Evolutionary conservation across 2,888 invertebrate genomes (phyloP).

Genomic region (Adela reaumurella): DNA sequence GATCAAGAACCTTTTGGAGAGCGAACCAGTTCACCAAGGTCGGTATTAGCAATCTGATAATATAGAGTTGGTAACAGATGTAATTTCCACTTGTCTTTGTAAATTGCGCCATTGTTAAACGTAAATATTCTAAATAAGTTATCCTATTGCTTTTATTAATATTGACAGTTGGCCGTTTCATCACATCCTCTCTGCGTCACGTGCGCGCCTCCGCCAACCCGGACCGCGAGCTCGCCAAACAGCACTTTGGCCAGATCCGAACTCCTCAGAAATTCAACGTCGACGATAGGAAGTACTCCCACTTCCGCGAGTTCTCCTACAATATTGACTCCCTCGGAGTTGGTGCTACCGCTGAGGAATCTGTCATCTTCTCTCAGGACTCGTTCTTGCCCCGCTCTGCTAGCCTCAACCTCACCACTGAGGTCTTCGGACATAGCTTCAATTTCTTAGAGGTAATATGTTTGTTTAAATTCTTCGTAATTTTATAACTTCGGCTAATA

Average conservation of each 20-base stretch:
- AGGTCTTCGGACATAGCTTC: conserved; percentile 73
- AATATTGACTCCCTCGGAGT: conserved; percentile 66
- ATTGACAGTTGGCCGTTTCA: conserved; percentile 82
- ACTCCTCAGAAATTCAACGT: conserved; percentile 55
- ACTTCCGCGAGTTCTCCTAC: conserved; percentile 72
- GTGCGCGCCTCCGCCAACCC: conserved; percentile 75
- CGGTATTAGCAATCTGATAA: too few relatives aligned
- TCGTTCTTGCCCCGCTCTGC: conserved; percentile 74
- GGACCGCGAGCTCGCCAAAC: conserved; percentile 57
- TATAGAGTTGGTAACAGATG: too few relatives aligned
- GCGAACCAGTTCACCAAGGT: conserved; percentile 74
- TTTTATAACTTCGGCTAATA: too few relatives aligned
- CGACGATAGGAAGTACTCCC: conserved; percentile 78
- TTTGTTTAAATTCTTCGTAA: too few relatives aligned
- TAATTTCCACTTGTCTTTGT: too few relatives aligned
- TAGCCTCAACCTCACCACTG: conserved; percentile 69
- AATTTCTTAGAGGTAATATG: conserved; percentile 78
- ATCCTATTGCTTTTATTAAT: too few relatives aligned
- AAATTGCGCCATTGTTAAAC: too few relatives aligned
- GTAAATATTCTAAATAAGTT: too few relatives aligned
- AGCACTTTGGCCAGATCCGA: conserved; percentile 51
- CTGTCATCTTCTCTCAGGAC: conserved; percentile 79
- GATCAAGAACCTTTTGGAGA: conserved; percentile 68
- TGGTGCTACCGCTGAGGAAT: conserved; percentile 65
- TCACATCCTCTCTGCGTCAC: conserved; percentile 75